A percentile compares a stretch with the other conserved stretches of the same genome.
Evolutionary conservation across 2,888 invertebrate species (phyloP).

Genomic region (Eudasyphora cyanicolor): DNA sequence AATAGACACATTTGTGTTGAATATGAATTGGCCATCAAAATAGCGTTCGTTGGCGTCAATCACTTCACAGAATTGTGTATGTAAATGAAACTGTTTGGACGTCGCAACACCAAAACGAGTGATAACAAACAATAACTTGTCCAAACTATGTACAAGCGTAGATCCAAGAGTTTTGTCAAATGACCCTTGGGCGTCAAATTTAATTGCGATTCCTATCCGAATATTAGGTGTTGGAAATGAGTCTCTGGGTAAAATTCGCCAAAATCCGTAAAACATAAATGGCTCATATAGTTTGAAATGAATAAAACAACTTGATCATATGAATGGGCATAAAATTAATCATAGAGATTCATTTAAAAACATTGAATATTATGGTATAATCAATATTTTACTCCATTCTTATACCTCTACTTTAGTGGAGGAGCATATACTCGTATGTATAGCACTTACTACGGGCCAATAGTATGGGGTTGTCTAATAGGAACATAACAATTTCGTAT

Average conservation of each 20-base stretch:
- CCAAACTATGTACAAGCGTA: not conserved
- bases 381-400: no score
- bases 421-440: no score
- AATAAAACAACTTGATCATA: not conserved
- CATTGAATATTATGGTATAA: no score
- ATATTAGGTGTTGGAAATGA: not conserved
- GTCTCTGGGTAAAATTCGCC: conserved; percentile 5
- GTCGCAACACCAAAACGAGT: not conserved
- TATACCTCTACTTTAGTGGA: no score
- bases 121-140: not conserved
- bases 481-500: no score
- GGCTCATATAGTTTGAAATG: not conserved
- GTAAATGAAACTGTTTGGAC: conserved; percentile 11
- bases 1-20: not conserved
- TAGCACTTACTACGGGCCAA: no score
- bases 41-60: no score
- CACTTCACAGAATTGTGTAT: conserved; percentile 7
- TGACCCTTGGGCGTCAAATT: not conserved
- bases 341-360: no score
- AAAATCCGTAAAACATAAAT: not conserved
- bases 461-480: no score
- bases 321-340: no score
- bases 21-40: not conserved
- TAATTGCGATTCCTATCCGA: conserved; percentile 2
- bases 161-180: not conserved